phyloP scores from a whole-genome alignment of 35 echinoderm and acorn worm species.

The Heliocidaris tuberculata region DNA sequence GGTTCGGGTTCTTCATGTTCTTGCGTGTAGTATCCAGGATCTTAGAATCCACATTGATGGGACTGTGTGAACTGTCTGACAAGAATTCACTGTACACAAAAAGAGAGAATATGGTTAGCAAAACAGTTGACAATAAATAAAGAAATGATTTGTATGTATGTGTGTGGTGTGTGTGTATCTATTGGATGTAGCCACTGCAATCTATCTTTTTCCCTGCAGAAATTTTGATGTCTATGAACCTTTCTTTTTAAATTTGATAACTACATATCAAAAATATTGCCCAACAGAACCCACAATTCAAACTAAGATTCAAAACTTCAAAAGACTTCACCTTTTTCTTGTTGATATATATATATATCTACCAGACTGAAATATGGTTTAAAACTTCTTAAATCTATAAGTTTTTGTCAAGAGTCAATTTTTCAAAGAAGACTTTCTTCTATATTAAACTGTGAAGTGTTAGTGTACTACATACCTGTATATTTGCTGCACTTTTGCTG shows the following conservation, averaged over 20 bases:
- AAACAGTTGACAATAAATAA: not conserved
- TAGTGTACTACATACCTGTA: conserved; percentile 57
- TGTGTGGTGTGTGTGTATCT: not conserved
- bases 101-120: not conserved
- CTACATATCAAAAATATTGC: not conserved
- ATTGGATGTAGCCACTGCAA: not conserved
- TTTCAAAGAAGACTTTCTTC: not conserved
- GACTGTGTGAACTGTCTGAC: conserved; percentile 87
- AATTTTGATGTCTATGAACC: not conserved
- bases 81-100: conserved; percentile 81
- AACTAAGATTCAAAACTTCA: too few species aligned
- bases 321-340: not conserved
- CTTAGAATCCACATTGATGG: conserved; percentile 98
- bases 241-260: not conserved
- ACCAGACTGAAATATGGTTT: not conserved
- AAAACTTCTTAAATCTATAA: not conserved
- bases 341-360: not conserved
- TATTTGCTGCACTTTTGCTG: conserved; percentile 94
- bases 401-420: not conserved
- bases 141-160: not conserved
- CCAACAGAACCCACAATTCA: not conserved
- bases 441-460: not conserved
- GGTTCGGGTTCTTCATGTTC: conserved; percentile 86
- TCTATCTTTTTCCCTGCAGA: not conserved
- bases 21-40: conserved; percentile 82